Evolutionary conservation across 2,797 vertebrate genomes (phyloP).

Genomic region (Sphaeramia orbicularis): DNA sequence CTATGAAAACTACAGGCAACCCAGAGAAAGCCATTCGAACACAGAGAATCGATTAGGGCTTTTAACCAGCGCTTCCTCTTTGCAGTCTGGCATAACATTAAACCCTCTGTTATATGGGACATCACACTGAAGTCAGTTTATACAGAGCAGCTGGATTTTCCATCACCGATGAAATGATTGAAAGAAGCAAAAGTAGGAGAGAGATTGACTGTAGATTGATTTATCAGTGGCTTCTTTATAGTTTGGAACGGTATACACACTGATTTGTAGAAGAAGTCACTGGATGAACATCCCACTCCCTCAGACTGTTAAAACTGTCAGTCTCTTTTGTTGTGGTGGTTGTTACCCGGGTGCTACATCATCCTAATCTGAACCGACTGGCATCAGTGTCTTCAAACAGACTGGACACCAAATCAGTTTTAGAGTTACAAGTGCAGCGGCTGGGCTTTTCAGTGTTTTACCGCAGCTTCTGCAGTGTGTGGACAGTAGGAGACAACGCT

Average conservation of each 20-base stretch:
- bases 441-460: conserved; percentile 34
- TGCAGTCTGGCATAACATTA: conserved; percentile 14
- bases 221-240: conserved; percentile 6
- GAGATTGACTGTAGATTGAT: conserved; percentile 21
- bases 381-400: conserved; percentile 29
- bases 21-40: not conserved
- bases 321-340: conserved; percentile 30
- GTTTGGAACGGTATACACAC: conserved; percentile 1
- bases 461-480: conserved; percentile 39
- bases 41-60: conserved; percentile 32
- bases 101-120: conserved; percentile 3
- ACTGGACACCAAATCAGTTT: conserved; percentile 49
- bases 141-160: conserved; percentile 46
- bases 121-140: conserved; percentile 15
- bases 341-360: conserved; percentile 44
- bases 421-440: conserved; percentile 42
- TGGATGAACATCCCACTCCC: conserved; percentile 23
- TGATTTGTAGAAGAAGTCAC: not conserved
- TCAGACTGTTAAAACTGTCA: conserved; percentile 2
- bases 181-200: conserved; percentile 21
- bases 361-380: conserved; percentile 43
- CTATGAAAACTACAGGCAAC: conserved; percentile 39
- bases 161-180: conserved; percentile 47
- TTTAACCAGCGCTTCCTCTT: conserved; percentile 8
- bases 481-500: conserved; percentile 42